A percentile compares a stretch with the other conserved stretches of the same genome.
phyloP scores from a whole-genome alignment of 2,888 invertebrate species.

The Incurvaria masculella region DNA sequence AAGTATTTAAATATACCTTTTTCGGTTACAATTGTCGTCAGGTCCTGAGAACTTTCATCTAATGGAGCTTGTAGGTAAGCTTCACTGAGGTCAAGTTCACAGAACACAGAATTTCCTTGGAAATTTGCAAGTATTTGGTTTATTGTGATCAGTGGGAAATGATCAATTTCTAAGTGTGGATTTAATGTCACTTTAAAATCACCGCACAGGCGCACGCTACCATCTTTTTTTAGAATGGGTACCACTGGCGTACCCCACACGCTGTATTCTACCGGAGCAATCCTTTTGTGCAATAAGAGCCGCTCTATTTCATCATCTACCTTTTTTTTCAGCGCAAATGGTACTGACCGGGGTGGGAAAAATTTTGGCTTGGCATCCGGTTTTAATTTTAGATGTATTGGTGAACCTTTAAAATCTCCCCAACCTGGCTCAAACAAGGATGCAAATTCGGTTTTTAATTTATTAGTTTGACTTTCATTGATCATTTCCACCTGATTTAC shows the following conservation, averaged over 20 bases:
- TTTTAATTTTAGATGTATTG: constrained; percentile 6
- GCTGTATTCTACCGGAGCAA: neutral
- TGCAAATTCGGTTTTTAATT: constrained; percentile 4
- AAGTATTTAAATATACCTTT: neutral
- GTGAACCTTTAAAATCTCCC: constrained; percentile 9
- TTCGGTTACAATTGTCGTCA: neutral
- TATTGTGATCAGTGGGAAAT: constrained; percentile 6
- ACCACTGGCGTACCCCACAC: constrained; percentile 10
- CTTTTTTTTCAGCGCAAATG: constrained; percentile 8
- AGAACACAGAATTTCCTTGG: constrained; percentile 11
- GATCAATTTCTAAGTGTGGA: constrained; percentile 7
- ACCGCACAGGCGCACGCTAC: constrained; percentile 7
- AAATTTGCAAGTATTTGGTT: constrained; percentile 8
- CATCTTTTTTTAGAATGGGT: constrained; percentile 8
- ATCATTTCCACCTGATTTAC: neutral
- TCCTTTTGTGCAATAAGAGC: neutral
- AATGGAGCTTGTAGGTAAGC: constrained; percentile 3
- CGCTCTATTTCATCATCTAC: constrained; percentile 1
- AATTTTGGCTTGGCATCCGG: neutral
- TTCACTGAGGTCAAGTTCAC: constrained; percentile 13
- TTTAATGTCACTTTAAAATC: constrained; percentile 11
- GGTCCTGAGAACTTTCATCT: neutral
- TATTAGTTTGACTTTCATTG: neutral
- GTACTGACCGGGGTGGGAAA: constrained; percentile 3
- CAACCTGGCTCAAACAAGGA: constrained; percentile 12